These are phyloP conservation scores for Gopherus evgoodei DNA, from an alignment of 2,113 vertebrate species.

Conservation along the genomic window DNA sequence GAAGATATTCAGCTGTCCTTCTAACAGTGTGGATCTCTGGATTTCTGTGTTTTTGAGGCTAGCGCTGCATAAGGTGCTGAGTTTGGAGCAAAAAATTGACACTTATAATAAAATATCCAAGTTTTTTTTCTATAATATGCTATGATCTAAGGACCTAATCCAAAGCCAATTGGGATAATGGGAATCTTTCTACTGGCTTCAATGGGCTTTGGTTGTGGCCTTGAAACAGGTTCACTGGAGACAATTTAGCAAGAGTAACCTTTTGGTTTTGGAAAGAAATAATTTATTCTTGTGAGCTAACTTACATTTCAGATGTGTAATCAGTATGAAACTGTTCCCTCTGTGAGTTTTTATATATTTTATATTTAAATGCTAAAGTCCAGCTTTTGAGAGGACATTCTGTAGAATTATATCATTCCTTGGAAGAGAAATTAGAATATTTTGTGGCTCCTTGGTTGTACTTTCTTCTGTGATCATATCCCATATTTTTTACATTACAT, in stretches of 20 bases:
- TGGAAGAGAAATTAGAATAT: neutral
- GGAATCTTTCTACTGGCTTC: neutral
- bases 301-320: neutral
- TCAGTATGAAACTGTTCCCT: neutral
- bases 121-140: neutral
- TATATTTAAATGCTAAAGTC: neutral
- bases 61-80: neutral
- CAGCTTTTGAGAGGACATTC: neutral
- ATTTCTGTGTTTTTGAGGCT: neutral
- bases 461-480: neutral
- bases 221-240: neutral
- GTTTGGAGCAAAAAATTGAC: neutral
- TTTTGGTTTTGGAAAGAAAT: neutral
- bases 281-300: neutral
- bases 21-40: neutral
- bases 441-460: neutral
- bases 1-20: neutral
- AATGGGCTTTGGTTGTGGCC: neutral
- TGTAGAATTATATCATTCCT: neutral
- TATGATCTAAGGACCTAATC: neutral
- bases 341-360: neutral
- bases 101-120: neutral
- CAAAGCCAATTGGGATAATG: neutral
- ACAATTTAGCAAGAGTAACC: neutral
- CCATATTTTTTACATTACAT: neutral